These are phyloP conservation scores for Drosophila tani DNA, from an alignment of 1,140 invertebrate genomes.

Conservation along the genomic window DNA sequence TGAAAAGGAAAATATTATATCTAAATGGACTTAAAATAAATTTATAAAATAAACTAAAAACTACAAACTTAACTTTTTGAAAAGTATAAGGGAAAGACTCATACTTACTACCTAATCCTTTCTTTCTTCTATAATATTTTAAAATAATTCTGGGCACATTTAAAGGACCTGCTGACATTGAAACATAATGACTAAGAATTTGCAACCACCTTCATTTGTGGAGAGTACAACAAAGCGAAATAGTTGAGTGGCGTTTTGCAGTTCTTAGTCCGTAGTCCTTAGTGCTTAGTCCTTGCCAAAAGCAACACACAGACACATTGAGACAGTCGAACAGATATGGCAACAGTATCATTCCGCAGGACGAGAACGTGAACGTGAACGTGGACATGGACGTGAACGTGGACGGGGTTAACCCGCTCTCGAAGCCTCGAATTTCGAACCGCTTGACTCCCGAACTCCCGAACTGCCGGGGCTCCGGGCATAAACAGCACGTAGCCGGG, in stretches of 20 bases:
- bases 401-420: neutral
- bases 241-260: constrained; percentile 56
- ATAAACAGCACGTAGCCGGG: constrained; percentile 75
- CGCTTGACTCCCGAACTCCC: constrained; percentile 26
- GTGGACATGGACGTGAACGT: neutral
- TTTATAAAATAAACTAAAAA: too few species aligned
- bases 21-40: too few species aligned
- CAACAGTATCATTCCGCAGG: constrained; percentile 66
- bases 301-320: constrained; percentile 45
- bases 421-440: constrained; percentile 7
- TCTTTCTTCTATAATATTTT: too few species aligned
- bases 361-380: neutral
- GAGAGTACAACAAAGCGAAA: constrained; percentile 61
- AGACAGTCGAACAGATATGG: constrained; percentile 57
- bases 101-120: neutral
- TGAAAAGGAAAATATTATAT: too few species aligned
- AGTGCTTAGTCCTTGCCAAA: constrained; percentile 53
- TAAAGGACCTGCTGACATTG: neutral
- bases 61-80: too few species aligned
- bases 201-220: neutral
- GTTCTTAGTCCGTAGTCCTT: constrained; percentile 37
- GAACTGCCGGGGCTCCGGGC: constrained; percentile 5
- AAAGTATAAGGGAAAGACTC: too few species aligned
- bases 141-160: too few species aligned
- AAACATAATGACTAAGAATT: neutral